Base-by-base conservation (phyloP, 2,797 vertebrate species). In the Tachyglossus aculeatus region DNA sequence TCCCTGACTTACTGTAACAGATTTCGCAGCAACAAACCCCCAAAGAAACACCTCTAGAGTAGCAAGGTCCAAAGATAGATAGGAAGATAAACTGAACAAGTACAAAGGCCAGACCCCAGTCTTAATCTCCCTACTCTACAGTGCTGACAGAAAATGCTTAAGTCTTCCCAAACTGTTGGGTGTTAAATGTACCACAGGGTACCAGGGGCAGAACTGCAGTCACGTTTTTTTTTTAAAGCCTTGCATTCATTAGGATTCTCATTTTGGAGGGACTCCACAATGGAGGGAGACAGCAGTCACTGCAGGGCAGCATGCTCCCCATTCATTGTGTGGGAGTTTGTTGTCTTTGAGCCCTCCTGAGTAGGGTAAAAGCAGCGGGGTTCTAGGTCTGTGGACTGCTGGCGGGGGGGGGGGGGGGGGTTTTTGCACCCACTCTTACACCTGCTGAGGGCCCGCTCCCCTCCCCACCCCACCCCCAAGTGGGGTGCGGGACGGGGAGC, bases 11-110 rank as follows among this genome's bases (percentile, higher is more conserved):
- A 12, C 52, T 10, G 25, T 21, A 85, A 64, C 53, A 55, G 77
- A 68, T 74, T 67, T 81, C 66, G 74, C 73, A 74, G 65, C 62
- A 86, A 60, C 68, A 66, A 69, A 27, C 75, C 70, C 62, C 80
- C 77, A 78, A 78, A 76, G 59, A 82, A 78, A 70, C 36, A 81
- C 75, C 69, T 74, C 71, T 66, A 70, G 57, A 85, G 44, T 63
- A 71, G 65, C 59, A 83, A 71, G 27, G 7, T 21, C 56, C 64
- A 65, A 59, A 85, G 80, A 86, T 72, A 77, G 58, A 67, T 0
- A 7, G 43, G 33, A 71, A 82, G 67, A 81, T 79, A 74, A 77
- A 67, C 40, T 43, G 27, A 56, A 34, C 31, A 33, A 66, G 73
- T 67, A 78, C 53, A 83, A 78, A 88, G 57, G 64, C 82, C 3